Evolutionary conservation across 2,888 invertebrate species (phyloP).

Genomic region (Archips xylosteana): DNA sequence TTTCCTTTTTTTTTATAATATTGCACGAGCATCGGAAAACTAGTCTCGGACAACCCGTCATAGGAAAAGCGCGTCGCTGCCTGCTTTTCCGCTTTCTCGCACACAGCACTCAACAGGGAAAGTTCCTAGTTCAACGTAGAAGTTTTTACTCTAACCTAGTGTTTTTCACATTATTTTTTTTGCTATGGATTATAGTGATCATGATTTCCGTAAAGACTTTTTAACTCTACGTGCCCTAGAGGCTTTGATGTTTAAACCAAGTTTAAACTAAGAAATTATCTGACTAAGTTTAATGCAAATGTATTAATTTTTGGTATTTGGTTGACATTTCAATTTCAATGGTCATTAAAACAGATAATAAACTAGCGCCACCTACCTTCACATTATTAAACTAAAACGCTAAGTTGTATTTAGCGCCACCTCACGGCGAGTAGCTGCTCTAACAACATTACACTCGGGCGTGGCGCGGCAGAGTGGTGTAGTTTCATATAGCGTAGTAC

Average conservation of each 20-base stretch:
- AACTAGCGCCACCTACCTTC: slow-evolving; percentile 41
- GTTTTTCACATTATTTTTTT: too few species aligned
- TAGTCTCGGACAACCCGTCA: slow-evolving; percentile 19
- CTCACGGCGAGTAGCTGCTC: slow-evolving; percentile 31
- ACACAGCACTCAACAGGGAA: slow-evolving; percentile 50
- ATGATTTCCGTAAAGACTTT: too few species aligned
- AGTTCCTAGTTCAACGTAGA: slow-evolving; percentile 47
- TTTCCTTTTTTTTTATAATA: slow-evolving; percentile 13
- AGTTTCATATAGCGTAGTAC: neutral
- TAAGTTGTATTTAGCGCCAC: slow-evolving; percentile 31
- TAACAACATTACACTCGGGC: neutral
- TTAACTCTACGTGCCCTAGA: too few species aligned
- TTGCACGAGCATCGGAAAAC: slow-evolving; percentile 26
- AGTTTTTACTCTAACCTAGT: slow-evolving; percentile 8
- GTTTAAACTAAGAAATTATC: too few species aligned
- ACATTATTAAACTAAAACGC: neutral
- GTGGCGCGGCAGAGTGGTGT: neutral
- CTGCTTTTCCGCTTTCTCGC: slow-evolving; percentile 78
- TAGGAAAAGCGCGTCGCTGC: slow-evolving; percentile 66
- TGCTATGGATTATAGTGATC: too few species aligned
- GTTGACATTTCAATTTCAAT: too few species aligned
- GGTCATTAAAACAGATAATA: too few species aligned
- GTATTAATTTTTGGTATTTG: too few species aligned
- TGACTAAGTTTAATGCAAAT: too few species aligned
- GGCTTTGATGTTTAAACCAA: too few species aligned